phyloP scores from a whole-genome alignment of 2,113 vertebrate species.

The Hemichromis elongatus region DNA sequence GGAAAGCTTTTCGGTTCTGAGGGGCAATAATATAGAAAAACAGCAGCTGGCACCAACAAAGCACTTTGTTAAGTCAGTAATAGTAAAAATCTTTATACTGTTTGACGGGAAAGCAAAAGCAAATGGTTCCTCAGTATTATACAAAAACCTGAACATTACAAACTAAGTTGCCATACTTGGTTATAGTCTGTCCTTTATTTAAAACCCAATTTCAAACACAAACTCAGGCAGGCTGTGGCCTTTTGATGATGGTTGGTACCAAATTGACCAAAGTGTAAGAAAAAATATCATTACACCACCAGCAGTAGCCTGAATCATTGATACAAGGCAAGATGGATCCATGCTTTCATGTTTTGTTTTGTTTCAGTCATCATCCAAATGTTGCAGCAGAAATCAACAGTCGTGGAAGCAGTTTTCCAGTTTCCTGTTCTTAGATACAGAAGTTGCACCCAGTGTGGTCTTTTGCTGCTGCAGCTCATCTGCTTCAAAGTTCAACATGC shows the following conservation, averaged over 20 bases:
- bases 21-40: not conserved
- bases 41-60: not conserved
- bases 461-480: not conserved
- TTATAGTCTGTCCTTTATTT: not conserved
- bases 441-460: not conserved
- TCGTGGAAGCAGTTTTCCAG: not conserved
- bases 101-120: conserved; percentile 50
- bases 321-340: not conserved
- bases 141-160: not conserved
- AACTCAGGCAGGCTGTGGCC: not conserved
- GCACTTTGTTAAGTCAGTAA: accelerated
- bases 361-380: not conserved
- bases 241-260: not conserved
- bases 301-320: accelerated
- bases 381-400: not conserved
- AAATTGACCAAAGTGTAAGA: not conserved
- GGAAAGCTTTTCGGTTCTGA: not conserved
- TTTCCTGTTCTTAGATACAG: not conserved
- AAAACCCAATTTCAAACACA: too few relatives aligned
- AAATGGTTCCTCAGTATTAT: not conserved
- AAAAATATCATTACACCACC: not conserved
- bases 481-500: not conserved
- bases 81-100: not conserved
- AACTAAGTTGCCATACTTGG: not conserved
- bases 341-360: not conserved